Evolutionary conservation across 2,797 vertebrate species (phyloP).

Genomic region (Vultur gryphus): DNA sequence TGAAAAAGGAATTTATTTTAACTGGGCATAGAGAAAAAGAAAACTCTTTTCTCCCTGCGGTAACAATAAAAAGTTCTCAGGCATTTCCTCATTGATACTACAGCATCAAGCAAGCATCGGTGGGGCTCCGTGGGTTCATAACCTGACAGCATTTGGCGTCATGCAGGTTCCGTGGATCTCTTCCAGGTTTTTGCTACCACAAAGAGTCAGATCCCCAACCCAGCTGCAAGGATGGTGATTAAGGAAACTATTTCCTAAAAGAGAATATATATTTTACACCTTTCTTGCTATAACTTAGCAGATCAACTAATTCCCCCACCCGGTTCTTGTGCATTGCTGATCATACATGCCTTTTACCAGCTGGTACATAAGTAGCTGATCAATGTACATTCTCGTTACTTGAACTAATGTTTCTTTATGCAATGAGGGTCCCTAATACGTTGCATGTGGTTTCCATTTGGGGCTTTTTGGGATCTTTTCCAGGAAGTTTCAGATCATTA

Average conservation of each 20-base stretch:
- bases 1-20: constrained; percentile 20
- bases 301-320: neutral
- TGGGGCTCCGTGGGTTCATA: neutral
- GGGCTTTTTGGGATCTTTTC: constrained; percentile 55
- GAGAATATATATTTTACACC: neutral
- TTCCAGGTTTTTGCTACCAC: neutral
- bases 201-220: neutral
- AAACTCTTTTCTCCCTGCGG: neutral
- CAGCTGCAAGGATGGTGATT: neutral
- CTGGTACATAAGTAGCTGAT: constrained; percentile 20
- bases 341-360: neutral
- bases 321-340: neutral
- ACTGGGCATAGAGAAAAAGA: neutral
- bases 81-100: neutral
- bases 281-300: neutral
- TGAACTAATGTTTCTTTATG: constrained; percentile 42
- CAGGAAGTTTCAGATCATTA: constrained; percentile 66
- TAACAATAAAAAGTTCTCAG: constrained; percentile 35
- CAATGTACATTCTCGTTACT: neutral
- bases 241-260: neutral
- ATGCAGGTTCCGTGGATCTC: neutral
- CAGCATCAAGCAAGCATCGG: neutral
- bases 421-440: constrained; percentile 12
- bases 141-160: neutral
- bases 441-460: constrained; percentile 68